These are phyloP conservation scores for Cebus imitator DNA, from an alignment of 2,113 vertebrate species.

Conservation along the genomic window DNA sequence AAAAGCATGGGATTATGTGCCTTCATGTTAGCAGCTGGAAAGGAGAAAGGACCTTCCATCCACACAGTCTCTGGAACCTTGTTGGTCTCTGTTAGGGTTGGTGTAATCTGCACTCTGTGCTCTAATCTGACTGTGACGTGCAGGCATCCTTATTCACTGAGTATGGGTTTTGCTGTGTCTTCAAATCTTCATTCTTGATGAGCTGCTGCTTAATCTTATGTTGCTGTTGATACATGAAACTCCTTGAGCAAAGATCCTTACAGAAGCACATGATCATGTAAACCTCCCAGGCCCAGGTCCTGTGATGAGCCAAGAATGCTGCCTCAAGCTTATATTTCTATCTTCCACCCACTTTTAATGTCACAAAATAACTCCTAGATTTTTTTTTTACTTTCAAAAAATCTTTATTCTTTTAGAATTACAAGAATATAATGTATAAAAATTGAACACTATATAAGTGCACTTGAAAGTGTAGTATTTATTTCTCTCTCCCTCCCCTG, in stretches of 20 bases:
- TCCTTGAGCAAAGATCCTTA: background rate
- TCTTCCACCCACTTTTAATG: background rate
- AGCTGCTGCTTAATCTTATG: background rate
- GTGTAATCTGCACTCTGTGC: rapidly evolving
- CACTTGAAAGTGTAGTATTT: background rate
- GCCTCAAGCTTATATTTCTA: background rate
- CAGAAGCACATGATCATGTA: background rate
- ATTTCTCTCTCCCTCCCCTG: background rate
- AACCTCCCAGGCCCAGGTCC: background rate
- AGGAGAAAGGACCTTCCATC: background rate
- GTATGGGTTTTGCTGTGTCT: background rate
- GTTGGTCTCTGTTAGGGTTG: background rate
- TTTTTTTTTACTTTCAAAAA: background rate
- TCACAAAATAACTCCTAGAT: background rate
- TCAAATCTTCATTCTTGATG: background rate
- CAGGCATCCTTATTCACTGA: rapidly evolving
- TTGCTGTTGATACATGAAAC: background rate
- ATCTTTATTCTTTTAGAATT: background rate
- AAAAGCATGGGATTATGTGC: background rate
- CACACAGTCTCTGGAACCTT: background rate
- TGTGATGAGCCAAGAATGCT: background rate
- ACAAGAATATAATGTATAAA: background rate
- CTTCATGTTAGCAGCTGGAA: background rate
- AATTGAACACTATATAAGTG: background rate
- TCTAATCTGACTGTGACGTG: background rate